These are phyloP conservation scores for Phymanthus crucifer DNA, from an alignment of 92 coral and sea anemone genomes.

Conservation along the genomic window DNA sequence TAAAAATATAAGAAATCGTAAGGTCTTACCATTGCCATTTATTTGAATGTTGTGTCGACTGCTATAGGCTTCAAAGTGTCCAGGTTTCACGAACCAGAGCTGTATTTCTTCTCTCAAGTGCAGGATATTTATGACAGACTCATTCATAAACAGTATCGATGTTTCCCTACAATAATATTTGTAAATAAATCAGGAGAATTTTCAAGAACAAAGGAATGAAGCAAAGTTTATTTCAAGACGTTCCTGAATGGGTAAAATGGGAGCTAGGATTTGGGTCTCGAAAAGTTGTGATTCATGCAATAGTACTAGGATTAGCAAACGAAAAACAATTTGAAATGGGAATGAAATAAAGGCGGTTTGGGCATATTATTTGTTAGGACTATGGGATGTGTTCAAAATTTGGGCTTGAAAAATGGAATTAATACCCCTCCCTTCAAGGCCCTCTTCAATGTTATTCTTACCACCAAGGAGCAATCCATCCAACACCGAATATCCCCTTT, in stretches of 20 bases:
- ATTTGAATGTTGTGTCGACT: background rate
- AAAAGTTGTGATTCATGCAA: too few relatives aligned
- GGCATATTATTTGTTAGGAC: too few relatives aligned
- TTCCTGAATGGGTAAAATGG: too few relatives aligned
- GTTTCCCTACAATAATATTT: constrained; percentile 17
- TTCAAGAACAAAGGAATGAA: background rate
- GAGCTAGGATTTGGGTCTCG: too few relatives aligned
- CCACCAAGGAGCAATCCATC: constrained; percentile 87
- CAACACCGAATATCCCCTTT: constrained; percentile 67
- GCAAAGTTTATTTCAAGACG: background rate
- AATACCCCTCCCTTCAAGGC: too few relatives aligned
- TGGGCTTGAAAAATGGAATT: too few relatives aligned
- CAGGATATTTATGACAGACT: constrained; percentile 5
- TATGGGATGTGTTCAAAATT: too few relatives aligned
- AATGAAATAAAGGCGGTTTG: too few relatives aligned
- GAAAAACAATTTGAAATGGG: too few relatives aligned
- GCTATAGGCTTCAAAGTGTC: background rate
- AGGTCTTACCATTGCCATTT: constrained; percentile 2
- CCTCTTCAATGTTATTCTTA: constrained; percentile 28
- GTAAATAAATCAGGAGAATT: background rate
- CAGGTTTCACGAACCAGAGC: constrained; percentile 8
- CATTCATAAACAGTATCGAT: background rate
- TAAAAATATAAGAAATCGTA: background rate
- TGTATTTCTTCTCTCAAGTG: constrained; percentile 10
- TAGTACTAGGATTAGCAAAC: too few relatives aligned